Evolutionary conservation across 2,888 invertebrate genomes (phyloP).

Genomic region (Oscheius sp.): DNA sequence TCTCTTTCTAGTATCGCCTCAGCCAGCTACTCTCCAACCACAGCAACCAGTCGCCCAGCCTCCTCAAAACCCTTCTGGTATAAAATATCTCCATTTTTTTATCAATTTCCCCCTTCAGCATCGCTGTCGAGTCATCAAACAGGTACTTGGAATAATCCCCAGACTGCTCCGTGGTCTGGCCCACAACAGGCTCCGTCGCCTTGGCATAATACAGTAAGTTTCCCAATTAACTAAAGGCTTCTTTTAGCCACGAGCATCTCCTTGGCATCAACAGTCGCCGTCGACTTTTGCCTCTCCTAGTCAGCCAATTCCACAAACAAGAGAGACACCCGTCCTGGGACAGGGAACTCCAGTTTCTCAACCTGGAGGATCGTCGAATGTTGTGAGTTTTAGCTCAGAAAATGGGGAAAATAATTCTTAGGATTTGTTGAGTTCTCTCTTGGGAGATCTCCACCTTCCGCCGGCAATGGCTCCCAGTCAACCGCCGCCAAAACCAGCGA

Average conservation of each 20-base stretch:
- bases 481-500: background rate
- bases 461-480: constrained; percentile 14
- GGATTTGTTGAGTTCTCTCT: constrained; percentile 49
- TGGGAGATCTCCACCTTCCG: constrained; percentile 48
- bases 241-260: background rate
- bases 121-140: too few relatives aligned
- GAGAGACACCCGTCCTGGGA: background rate
- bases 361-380: constrained; percentile 14
- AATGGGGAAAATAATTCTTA: background rate
- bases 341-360: background rate
- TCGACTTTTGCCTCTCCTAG: constrained; percentile 1
- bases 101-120: too few relatives aligned
- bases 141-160: background rate
- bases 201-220: background rate
- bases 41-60: background rate
- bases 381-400: background rate
- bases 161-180: background rate
- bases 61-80: background rate
- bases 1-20: background rate
- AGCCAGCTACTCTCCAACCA: background rate
- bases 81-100: background rate
- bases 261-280: constrained; percentile 37
- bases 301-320: background rate
- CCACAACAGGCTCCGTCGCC: background rate
- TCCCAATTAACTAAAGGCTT: too few relatives aligned